Percentiles rank a stretch among this genome's conserved stretches.
phyloP scores from a whole-genome alignment of 2,113 vertebrate genomes.

The Ctenodactylus gundi region DNA sequence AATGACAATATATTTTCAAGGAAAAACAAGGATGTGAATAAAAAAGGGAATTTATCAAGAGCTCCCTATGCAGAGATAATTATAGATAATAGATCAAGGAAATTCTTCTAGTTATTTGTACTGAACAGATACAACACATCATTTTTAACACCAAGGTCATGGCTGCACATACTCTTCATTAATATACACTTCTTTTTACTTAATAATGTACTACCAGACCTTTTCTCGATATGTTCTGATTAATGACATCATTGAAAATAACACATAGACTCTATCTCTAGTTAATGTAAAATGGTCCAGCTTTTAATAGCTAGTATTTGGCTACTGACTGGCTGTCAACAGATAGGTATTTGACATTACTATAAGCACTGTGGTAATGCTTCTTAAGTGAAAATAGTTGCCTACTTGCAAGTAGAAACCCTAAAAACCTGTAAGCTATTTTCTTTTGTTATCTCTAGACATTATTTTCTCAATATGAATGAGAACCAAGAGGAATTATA shows the following conservation, averaged over 20 bases:
- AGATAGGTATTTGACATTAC: constrained; percentile 37
- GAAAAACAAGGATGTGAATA: not conserved
- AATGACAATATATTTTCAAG: not conserved
- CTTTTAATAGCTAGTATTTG: constrained; percentile 45
- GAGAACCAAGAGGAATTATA: not conserved
- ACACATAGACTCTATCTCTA: constrained; percentile 9
- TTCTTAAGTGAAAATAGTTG: not conserved
- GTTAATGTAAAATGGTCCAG: constrained; percentile 35
- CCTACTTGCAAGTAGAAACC: not conserved
- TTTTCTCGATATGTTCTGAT: not conserved
- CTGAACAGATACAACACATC: not conserved
- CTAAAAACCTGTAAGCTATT: too few species aligned
- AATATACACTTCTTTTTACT: not conserved
- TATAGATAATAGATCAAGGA: not conserved
- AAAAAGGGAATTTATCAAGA: not conserved
- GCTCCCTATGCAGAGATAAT: not conserved
- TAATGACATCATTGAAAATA: not conserved
- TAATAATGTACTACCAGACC: not conserved
- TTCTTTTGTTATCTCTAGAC: too few species aligned
- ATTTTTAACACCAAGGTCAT: not conserved
- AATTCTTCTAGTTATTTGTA: not conserved
- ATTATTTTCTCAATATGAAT: not conserved
- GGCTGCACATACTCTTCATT: not conserved
- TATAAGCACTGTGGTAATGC: not conserved
- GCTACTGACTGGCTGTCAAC: not conserved